A percentile compares a stretch with the other conserved stretches of the same genome.
Conservation (phyloP, 1,140 invertebrate genomes). For the Heliconius hewitsoni region DNA sequence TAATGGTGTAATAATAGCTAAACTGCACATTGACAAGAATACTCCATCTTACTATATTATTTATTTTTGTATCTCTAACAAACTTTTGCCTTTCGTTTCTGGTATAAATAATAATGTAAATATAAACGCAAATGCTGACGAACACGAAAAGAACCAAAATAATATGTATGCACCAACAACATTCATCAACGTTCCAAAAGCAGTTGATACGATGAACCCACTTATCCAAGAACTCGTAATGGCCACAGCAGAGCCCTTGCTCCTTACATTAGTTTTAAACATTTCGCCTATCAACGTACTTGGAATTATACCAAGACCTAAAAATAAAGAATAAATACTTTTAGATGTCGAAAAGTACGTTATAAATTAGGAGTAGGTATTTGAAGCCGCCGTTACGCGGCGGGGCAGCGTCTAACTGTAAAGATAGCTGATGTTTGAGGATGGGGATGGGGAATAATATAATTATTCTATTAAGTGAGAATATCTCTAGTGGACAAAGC, state of each 20-base stretch:
- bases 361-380: too few relatives aligned
- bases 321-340: background rate
- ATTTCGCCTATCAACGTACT: constrained; percentile 30
- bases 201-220: constrained; percentile 31
- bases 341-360: too few relatives aligned
- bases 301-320: constrained; percentile 36
- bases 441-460: too few relatives aligned
- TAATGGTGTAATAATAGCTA: too few relatives aligned
- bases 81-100: constrained; percentile 50
- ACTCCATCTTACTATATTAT: too few relatives aligned
- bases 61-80: constrained; percentile 42
- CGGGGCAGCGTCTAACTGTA: too few relatives aligned
- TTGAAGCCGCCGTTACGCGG: too few relatives aligned
- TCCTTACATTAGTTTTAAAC: constrained; percentile 34
- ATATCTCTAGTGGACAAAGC: too few relatives aligned
- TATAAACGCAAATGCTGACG: constrained; percentile 31
- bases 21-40: too few relatives aligned
- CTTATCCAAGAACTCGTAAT: constrained; percentile 29
- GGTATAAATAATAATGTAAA: constrained; percentile 45
- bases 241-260: constrained; percentile 31
- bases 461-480: too few relatives aligned
- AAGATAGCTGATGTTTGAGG: too few relatives aligned
- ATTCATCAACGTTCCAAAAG: constrained; percentile 38
- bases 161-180: constrained; percentile 32
- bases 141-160: constrained; percentile 48